These are phyloP conservation scores for Amphipyra berbera DNA, from an alignment of 2,888 invertebrate species.

Conservation along the genomic window DNA sequence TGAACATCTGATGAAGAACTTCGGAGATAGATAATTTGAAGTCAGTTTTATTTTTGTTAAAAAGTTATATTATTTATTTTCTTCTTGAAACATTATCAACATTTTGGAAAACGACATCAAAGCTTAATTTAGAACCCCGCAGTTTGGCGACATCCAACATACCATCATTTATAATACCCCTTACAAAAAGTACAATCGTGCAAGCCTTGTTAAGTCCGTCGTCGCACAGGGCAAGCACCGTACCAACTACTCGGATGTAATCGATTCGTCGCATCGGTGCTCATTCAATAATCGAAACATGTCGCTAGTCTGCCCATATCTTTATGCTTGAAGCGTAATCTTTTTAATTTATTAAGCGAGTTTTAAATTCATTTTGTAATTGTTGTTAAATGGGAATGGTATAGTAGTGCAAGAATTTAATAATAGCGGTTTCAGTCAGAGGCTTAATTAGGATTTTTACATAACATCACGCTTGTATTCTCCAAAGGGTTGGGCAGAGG, in stretches of 20 bases:
- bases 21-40: too few relatives aligned
- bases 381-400: slow-evolving; percentile 36
- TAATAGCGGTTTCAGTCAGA: background rate
- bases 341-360: slow-evolving; percentile 75
- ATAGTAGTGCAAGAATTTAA: background rate
- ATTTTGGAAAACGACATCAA: background rate
- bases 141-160: slow-evolving; percentile 60
- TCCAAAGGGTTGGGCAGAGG: too few relatives aligned
- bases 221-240: slow-evolving; percentile 69
- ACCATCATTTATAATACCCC: slow-evolving; percentile 61
- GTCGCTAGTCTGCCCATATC: slow-evolving; percentile 74
- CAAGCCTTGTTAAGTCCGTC: slow-evolving; percentile 74
- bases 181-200: slow-evolving; percentile 75
- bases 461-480: too few relatives aligned
- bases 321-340: slow-evolving; percentile 77
- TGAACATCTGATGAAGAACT: too few relatives aligned
- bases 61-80: too few relatives aligned
- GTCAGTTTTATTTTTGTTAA: too few relatives aligned
- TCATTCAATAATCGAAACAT: slow-evolving; percentile 83
- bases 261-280: slow-evolving; percentile 83
- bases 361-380: slow-evolving; percentile 64
- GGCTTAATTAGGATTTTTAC: too few relatives aligned
- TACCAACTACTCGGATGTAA: slow-evolving; percentile 76
- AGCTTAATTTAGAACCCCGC: slow-evolving; percentile 8
- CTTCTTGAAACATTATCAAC: too few relatives aligned